phyloP scores from a whole-genome alignment of 1,140 invertebrate genomes.

The Intoshia linei region DNA sequence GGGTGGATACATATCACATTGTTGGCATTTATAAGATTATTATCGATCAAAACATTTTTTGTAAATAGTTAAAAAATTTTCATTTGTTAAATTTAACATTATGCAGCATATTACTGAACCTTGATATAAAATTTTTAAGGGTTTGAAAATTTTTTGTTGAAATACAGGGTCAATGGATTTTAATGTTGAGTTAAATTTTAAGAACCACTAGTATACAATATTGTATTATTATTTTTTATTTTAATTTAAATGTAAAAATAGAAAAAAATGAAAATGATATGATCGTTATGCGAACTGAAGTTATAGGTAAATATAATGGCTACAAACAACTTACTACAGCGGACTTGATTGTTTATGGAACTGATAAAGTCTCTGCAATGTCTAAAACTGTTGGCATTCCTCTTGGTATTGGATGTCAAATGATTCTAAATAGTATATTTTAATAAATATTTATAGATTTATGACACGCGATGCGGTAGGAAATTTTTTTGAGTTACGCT shows the following conservation, averaged over 20 bases:
- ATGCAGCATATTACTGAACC: too few species aligned
- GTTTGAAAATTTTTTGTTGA: too few species aligned
- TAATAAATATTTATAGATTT: neutral
- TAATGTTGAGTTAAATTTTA: neutral
- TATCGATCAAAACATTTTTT: too few species aligned
- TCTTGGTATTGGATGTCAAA: conserved; percentile 68
- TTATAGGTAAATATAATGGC: conserved; percentile 57
- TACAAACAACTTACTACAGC: conserved; percentile 44
- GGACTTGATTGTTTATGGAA: conserved; percentile 66
- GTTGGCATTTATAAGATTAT: too few species aligned
- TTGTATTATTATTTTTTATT: conserved; percentile 1
- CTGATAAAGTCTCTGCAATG: conserved; percentile 58
- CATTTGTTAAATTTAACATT: too few species aligned
- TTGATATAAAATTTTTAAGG: too few species aligned
- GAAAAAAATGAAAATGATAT: conserved; percentile 54
- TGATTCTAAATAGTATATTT: conserved; percentile 56
- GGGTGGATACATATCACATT: too few species aligned
- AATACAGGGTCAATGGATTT: too few species aligned
- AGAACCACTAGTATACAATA: conserved; percentile 1
- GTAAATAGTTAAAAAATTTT: too few species aligned
- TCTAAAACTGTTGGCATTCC: conserved; percentile 78
- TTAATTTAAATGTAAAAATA: conserved; percentile 10
- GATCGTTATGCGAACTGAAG: conserved; percentile 61
- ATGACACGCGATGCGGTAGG: neutral
- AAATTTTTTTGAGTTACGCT: conserved; percentile 1